phyloP scores from a whole-genome alignment of 2,113 vertebrate species.

The Limnothrissa miodon region DNA sequence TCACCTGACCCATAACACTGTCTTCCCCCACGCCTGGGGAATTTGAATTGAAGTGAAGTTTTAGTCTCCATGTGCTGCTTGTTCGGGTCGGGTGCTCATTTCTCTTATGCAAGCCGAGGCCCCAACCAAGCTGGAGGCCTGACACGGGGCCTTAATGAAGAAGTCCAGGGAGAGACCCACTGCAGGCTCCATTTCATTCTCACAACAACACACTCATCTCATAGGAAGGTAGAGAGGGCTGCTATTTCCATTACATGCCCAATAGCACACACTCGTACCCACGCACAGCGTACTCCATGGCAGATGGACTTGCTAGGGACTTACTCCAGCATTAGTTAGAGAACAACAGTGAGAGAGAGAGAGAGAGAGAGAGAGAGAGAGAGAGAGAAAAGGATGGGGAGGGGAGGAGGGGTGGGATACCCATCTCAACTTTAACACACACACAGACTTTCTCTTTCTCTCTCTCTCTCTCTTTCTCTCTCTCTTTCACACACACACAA shows the following conservation, averaged over 20 bases:
- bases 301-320: not conserved
- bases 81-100: not conserved
- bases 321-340: not conserved
- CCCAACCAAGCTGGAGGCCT: not conserved
- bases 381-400: not conserved
- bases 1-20: not conserved
- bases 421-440: too few relatives aligned
- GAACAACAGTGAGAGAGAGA: not conserved
- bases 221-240: not conserved
- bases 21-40: not conserved
- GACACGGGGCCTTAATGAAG: not conserved
- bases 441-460: too few relatives aligned
- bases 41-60: not conserved
- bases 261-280: not conserved
- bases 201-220: slow-evolving; percentile 17
- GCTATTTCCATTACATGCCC: not conserved
- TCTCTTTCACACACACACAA: too few relatives aligned
- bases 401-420: too few relatives aligned
- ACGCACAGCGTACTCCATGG: not conserved
- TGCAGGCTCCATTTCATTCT: slow-evolving; percentile 6
- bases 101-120: not conserved
- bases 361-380: not conserved
- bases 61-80: not conserved
- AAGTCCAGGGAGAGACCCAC: not conserved
- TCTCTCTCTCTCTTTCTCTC: too few relatives aligned